Conservation (phyloP, 2,888 invertebrate genomes). For the Rotaria magnacalcarata region DNA sequence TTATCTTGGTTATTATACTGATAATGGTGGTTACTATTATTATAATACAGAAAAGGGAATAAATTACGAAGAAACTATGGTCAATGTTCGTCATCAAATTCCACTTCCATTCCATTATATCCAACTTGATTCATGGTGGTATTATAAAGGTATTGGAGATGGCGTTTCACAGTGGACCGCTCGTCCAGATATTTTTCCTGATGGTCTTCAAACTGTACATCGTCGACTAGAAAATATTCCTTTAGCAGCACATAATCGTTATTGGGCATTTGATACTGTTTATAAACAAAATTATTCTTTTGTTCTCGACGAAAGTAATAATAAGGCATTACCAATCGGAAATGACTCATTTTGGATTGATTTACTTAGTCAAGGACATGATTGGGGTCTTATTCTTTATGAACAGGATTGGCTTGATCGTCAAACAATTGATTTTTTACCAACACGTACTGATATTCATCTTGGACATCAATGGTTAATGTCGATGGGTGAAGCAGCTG, state of each 20-base stretch:
- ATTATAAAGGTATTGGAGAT: constrained; percentile 20
- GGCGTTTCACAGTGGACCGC: constrained; percentile 35
- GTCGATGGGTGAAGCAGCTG: constrained; percentile 52
- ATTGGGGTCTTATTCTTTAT: constrained; percentile 51
- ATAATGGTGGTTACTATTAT: constrained; percentile 45
- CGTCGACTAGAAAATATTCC: neutral
- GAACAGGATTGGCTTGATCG: constrained; percentile 54
- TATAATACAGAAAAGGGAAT: constrained; percentile 39
- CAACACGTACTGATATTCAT: constrained; percentile 49
- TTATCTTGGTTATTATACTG: neutral
- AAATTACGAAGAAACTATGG: constrained; percentile 43
- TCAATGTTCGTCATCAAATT: neutral
- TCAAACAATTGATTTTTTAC: constrained; percentile 50
- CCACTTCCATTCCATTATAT: constrained; percentile 35
- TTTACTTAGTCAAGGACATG: constrained; percentile 48
- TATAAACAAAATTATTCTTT: constrained; percentile 53
- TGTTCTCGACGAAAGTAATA: constrained; percentile 44
- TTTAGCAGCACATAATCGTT: constrained; percentile 44
- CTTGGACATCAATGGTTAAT: constrained; percentile 51
- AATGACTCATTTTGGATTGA: constrained; percentile 51
- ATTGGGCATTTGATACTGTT: constrained; percentile 51
- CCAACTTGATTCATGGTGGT: constrained; percentile 46
- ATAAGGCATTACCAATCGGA: constrained; percentile 46
- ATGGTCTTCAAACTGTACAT: neutral
- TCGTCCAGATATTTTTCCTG: constrained; percentile 31